Evolutionary conservation across 2,888 invertebrate species (phyloP), one percentile per base, ranked within the genome.

Genomic region (Noctua comes): DNA sequence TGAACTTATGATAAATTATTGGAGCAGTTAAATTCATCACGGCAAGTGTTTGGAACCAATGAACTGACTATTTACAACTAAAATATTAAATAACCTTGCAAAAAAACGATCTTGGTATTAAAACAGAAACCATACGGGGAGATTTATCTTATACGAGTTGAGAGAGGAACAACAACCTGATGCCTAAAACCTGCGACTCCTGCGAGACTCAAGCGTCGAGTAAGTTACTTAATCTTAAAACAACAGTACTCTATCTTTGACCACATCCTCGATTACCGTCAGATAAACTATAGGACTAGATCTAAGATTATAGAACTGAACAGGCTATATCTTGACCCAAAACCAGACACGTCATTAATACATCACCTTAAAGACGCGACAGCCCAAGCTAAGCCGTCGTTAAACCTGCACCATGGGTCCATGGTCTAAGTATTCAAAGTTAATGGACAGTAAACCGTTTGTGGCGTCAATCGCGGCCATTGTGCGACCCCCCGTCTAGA

Each of bases 401-500:
- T 68, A 64, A 73, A 46, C 48, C 65, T 46, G 13, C 54, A 31
- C 57, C 70, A 66, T 74, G 13, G 64, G 43, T 31, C 51, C 68
- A 71, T 77, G 13, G 72, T 40, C 59, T 24, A 74, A 66, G 64
- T 84, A 72, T 84, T 77, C 73, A 73, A 59, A 86, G 66, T 79
- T 83, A 88, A 88, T 88, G 84, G 80, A 73, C 79, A 79, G 81
- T 81, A 83, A 89, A 89, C 81, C 84, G 77, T 83, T 82, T 78
- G 83, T 72, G 80, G 64, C 51, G 75, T 81, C 80, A 88, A 84
- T 84, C 83, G 65, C 1, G 36, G 77, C 62, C 65, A 73, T 89
- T 88, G 84, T 87, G 66, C 62, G 76, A 77, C 78, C 86, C 90
- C 89, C 69, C 83, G 88, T 88, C 88, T 88, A 88, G 88, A 89